Evolutionary conservation across 92 coral and sea anemone species (phyloP).

Genomic region (Umimayanthus chanpuru): DNA sequence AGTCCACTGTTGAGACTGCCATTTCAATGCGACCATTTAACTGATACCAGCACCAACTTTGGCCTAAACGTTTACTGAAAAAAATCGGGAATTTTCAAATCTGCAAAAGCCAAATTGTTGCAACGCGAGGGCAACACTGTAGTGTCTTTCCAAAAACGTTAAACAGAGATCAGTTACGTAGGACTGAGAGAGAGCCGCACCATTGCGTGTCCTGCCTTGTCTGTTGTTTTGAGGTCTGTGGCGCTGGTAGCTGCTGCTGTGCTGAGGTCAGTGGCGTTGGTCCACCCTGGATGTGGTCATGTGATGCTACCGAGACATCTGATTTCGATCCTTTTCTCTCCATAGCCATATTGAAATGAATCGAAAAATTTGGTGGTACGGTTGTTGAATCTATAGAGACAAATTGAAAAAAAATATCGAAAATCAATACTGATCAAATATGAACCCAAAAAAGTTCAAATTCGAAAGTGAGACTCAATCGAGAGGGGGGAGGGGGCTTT

Average conservation of each 20-base stretch:
- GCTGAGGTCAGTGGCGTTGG: constrained; percentile 35
- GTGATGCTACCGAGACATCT: constrained; percentile 63
- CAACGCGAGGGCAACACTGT: neutral
- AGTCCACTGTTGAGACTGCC: too few species aligned
- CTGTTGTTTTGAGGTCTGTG: constrained; percentile 32
- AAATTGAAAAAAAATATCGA: neutral
- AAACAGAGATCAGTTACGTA: neutral
- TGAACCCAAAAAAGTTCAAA: too few species aligned
- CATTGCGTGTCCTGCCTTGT: constrained; percentile 51
- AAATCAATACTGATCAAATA: too few species aligned
- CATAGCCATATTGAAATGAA: constrained; percentile 62
- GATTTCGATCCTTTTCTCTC: constrained; percentile 77
- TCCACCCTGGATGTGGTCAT: constrained; percentile 55
- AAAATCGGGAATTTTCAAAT: too few species aligned
- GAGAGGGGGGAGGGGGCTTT: too few species aligned
- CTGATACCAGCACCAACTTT: too few species aligned
- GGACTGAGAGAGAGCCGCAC: constrained; percentile 14
- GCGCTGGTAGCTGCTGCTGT: constrained; percentile 33
- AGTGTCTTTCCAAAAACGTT: neutral
- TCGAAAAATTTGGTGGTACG: constrained; percentile 65
- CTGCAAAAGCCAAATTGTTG: neutral
- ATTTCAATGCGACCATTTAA: too few species aligned
- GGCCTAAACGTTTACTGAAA: too few species aligned
- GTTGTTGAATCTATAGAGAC: constrained; percentile 61
- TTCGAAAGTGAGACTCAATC: too few species aligned